Evolutionary conservation across 2,797 vertebrate genomes (phyloP), one percentile per base, ranked within the genome.

Genomic region (Coccyzus lansbergi): DNA sequence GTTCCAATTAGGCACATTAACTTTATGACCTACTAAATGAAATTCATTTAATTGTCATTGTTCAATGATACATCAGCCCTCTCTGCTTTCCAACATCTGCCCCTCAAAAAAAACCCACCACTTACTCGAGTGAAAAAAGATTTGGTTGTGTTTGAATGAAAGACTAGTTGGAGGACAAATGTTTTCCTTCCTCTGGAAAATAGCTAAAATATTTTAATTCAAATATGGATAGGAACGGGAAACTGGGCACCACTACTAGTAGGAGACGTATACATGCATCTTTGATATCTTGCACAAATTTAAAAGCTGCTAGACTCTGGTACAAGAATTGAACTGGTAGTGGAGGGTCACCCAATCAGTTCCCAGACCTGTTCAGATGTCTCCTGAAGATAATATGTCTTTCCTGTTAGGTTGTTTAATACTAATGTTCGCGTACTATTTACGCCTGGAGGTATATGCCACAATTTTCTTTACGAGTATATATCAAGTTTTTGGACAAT

Each of bases 1-100:
- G 68, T 90, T 93, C 38, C 77, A 95, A 88, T 91, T 91, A 94
- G 68, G 48, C 52, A 87, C 59, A 64, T 93, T 89, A 88, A 46
- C 83, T 95, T 95, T 93, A 93, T 38, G 22, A 87, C 69, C 24
- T 48, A 71, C 49, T 87, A 90, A 90, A 88, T 94, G 9, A 88
- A 91, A 93, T 96, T 82, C 34, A 67, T 88, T 55, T 86, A 77
- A 89, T 95, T 88, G 90, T 84, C 68, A 88, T 96, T 92, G 80
- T 69, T 90, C 89, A 88, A 19, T 81, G 49, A 91, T 80, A 88
- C 31, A 59, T 81, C 74, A 83, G 10, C 28, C 26, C 17, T 15
- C 34, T 69, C 34, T 87, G 68, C 36, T 28, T 91, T 88, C 69
- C 34, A 83, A 31, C 40, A 42, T 14, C 83, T 83, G 15, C 25